Evolutionary conservation across 2,797 vertebrate genomes (phyloP), one percentile per base, ranked within the genome.

Genomic region (Lepilemur septentrionalis): DNA sequence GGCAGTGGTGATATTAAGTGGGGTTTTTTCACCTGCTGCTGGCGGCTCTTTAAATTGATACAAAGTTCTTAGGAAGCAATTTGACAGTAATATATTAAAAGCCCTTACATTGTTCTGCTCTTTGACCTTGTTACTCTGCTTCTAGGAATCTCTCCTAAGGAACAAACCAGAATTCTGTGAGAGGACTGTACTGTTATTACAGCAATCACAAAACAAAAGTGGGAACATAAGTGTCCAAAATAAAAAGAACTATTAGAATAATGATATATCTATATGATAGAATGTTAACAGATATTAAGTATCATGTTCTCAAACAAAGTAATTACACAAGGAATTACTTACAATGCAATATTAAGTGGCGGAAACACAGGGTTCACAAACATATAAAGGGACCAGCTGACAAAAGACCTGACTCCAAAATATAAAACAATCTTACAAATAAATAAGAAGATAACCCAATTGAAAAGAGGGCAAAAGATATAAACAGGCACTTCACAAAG

Each of bases 221-320:
- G 28, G 73, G 55, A 91, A 35, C 41, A 50, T n/a, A 70, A 92
- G n/a, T 76, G 70, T 75, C 61, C 75, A 76, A 46, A 22, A 65
- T 30, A 61, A 38, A 83, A 43, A 69, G 23, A 95, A 73, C 35
- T 32, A 46, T 50, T 38, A 79, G 50, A 72, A 89, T 86, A 72
- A 38, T 43, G 35, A 87, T 32, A 43, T 25, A 5, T 23, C 38
- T n/a, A 10, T 65, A 35, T 46, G 28, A 61, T 41, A 86, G 67
- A 72, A 89, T 85, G 69, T 79, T 75, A 80, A 52, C 32, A 92
- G 89, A 73, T 69, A 25, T 61, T 93, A 84, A 83, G 72, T 55
- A 73, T 9, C 35, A 41, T 78, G 12, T 63, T 95, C 89, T 83
- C 35, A 46, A 86, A 73, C 10, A 59, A 69, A 93, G 69, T n/a